Evolutionary conservation across 1,140 invertebrate species (phyloP), one percentile per base, ranked within the genome.

Genomic region (Diabrotica virgifera): DNA sequence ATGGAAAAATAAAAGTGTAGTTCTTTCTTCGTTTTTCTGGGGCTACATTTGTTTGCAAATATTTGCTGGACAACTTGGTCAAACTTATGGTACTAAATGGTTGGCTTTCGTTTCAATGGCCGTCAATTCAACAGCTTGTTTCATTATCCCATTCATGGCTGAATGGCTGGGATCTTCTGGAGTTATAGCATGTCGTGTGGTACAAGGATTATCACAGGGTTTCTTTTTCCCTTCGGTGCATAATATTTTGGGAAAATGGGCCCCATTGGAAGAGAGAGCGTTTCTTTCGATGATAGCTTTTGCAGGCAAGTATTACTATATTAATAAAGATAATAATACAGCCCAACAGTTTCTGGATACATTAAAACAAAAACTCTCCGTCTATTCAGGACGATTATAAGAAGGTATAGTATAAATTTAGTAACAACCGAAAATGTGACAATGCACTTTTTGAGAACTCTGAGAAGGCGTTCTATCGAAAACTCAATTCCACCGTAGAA

Each of bases 21-120:
- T 87, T 37, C 73, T 90, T 3, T 85, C 84, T n/a, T 85, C 89
- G 0, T 90, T 90, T 66, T 91, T 89, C 68, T 87, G 85, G 84
- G 83, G 83, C 8, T 85, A 85, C 64, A 79, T 84, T 3, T 56
- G 80, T 0, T 81, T 85, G 5, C 77, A 79, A 77, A 82, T 93
- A 5, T 86, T 89, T 0, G 89, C 86, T 0, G 90, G 90, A 2
- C 84, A 87, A 68, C 66, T 91, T 0, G 85, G 86, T 0, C 83
- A 88, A 62, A 82, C 79, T 10, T 86, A 84, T 59, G 89, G 90
- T 8, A 82, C 86, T 0, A 85, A 88, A 72, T 78, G 79, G 36
- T 80, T 91, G 8, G 80, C 93, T 6, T 79, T 85, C 6, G 72
- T 79, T 0, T 84, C 89, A 0, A 83, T 89, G 63, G 73, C 75